Percentiles rank a stretch among this genome's conserved stretches.
Conservation (phyloP, 2,888 invertebrate genomes). For the Diadromus collaris region DNA sequence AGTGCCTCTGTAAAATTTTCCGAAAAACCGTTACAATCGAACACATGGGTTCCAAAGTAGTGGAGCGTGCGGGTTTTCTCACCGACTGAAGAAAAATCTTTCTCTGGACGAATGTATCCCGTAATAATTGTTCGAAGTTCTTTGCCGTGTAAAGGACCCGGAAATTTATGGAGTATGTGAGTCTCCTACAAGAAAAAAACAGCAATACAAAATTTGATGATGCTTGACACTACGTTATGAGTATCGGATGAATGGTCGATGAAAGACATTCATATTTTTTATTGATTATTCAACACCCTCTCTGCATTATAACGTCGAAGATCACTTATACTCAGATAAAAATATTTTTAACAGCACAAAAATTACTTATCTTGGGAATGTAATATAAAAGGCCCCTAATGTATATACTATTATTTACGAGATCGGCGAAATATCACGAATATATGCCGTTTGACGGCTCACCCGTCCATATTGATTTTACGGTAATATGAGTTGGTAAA, state of each 20-base stretch:
- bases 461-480: too few species aligned
- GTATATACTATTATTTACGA: too few species aligned
- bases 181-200: conserved; percentile 87
- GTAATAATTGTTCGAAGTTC: conserved; percentile 88
- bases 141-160: conserved; percentile 93
- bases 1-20: conserved; percentile 84
- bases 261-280: conserved; percentile 16
- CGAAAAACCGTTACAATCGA: neutral
- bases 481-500: too few species aligned
- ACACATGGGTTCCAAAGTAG: neutral
- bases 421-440: too few species aligned
- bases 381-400: too few species aligned
- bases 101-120: conserved; percentile 93
- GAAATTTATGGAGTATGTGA: conserved; percentile 92
- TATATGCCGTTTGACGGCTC: too few species aligned
- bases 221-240: neutral
- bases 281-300: neutral
- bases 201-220: neutral
- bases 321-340: too few species aligned
- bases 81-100: conserved; percentile 88
- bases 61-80: conserved; percentile 61
- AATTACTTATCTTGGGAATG: too few species aligned
- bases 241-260: neutral
- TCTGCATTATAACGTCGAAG: too few species aligned
- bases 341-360: too few species aligned